phyloP scores from a whole-genome alignment of 2,113 vertebrate genomes.

The Verasper variegatus region DNA sequence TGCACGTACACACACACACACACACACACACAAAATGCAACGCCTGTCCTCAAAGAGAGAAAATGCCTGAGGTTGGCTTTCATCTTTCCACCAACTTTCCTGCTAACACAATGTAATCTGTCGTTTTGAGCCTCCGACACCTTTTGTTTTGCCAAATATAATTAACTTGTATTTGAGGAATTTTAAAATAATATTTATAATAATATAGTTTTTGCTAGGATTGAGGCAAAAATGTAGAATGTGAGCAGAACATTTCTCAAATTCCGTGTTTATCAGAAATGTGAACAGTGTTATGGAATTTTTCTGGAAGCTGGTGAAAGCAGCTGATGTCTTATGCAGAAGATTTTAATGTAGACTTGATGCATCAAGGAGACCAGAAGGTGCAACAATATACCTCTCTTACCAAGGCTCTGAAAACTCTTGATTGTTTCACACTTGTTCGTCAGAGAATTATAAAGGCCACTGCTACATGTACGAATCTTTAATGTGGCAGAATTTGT shows the following conservation, averaged over 20 bases:
- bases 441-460: not conserved
- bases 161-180: not conserved
- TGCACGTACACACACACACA: constrained; percentile 12
- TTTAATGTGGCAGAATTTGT: not conserved
- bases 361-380: too few species aligned
- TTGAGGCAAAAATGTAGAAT: not conserved
- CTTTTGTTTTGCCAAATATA: not conserved
- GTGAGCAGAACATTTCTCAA: too few species aligned
- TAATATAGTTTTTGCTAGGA: too few species aligned
- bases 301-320: too few species aligned
- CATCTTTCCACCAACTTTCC: not conserved
- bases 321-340: too few species aligned
- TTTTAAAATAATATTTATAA: too few species aligned
- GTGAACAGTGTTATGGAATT: too few species aligned
- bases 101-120: not conserved
- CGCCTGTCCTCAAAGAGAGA: constrained; percentile 25
- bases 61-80: constrained; percentile 3
- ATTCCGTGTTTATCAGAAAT: too few species aligned
- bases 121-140: not conserved
- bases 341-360: too few species aligned
- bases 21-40: constrained; percentile 37
- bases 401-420: not conserved
- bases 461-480: too few species aligned
- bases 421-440: not conserved
- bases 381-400: not conserved